Evolutionary conservation across 30 jellyfish, hydroid and myxozoan species (phyloP).

Genomic region (Rhopilema esculentum): DNA sequence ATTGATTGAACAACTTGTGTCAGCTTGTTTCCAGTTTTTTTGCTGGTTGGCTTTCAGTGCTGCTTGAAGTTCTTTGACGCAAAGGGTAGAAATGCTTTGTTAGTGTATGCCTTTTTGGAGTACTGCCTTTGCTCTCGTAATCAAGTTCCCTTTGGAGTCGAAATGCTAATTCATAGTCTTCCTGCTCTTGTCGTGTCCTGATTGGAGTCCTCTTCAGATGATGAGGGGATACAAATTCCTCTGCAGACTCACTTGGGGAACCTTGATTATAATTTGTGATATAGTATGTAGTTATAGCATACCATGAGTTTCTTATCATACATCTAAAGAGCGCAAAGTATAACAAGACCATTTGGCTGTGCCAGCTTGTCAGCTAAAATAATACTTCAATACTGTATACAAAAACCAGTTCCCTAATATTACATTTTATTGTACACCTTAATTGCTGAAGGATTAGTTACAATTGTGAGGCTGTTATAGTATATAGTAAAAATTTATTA

Average conservation of each 20-base stretch:
- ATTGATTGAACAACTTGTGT: not conserved
- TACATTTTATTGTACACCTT: too few relatives aligned
- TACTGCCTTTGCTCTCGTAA: slow-evolving; percentile 26
- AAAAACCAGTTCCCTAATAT: too few relatives aligned
- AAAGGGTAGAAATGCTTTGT: slow-evolving; percentile 23
- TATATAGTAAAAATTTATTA: too few relatives aligned
- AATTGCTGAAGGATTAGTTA: too few relatives aligned
- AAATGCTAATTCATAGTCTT: slow-evolving; percentile 51
- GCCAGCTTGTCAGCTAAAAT: too few relatives aligned
- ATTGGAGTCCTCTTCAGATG: not conserved
- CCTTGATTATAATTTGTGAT: not conserved
- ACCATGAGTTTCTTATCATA: too few relatives aligned
- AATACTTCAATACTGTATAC: too few relatives aligned
- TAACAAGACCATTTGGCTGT: too few relatives aligned
- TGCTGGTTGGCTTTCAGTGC: not conserved
- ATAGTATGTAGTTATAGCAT: not conserved
- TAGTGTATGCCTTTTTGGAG: slow-evolving; percentile 6
- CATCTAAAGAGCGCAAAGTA: too few relatives aligned
- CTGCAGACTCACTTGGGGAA: not conserved
- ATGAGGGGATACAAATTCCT: not conserved
- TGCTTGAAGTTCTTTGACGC: slow-evolving; percentile 1
- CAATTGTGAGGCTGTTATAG: too few relatives aligned
- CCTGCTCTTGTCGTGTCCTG: slow-evolving; percentile 57
- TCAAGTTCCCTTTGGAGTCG: slow-evolving; percentile 57
- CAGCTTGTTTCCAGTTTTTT: slow-evolving; percentile 16